Evolutionary conservation across 2,113 vertebrate species (phyloP), one percentile per base, ranked within the genome.

Genomic region (Raphicerus campestris): DNA sequence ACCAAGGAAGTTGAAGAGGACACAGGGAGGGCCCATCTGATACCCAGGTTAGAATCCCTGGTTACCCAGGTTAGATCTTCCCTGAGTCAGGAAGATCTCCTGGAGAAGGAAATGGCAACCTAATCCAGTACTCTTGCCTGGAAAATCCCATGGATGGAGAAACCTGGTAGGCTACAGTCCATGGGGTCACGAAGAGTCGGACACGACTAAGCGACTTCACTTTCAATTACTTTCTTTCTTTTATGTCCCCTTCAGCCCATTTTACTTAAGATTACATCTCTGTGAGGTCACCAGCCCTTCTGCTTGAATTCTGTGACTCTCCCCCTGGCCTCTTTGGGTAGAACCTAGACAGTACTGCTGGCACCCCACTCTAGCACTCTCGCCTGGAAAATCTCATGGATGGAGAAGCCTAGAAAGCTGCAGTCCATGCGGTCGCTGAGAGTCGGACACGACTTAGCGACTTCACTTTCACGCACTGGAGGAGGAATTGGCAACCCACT

Each of bases 121-220:
- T 19, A 35, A 17, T 70, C n/a, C 63, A 70, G n/a, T 2, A 70
- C n/a, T 35, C 17, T 20, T 70, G n/a, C 63, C 17, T 70, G 63
- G 63, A 70, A 70, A 35, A 70, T 70, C 9, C n/a, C n/a, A 70
- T 20, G 63, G 63, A 70, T 1, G 2, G n/a, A 35, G n/a, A 20
- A 70, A 19, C n/a, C n/a, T 66, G 9, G n/a, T 70, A 70, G n/a
- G 63, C 63, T 70, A 20, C 63, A 70, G 63, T 70, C 63, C 17
- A 70, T 2, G 17, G n/a, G n/a, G n/a, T 66, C 0, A 0, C 63
- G 0, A 70, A 70, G 63, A 70, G 17, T 70, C 17, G 0, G 17
- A 70, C n/a, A 70, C 17, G 4, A 70, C n/a, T 70, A 16, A 63
- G 30, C 7, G 3, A 32, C 30, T 63, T 63, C 60, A 63, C 60